Evolutionary conservation across 2,113 vertebrate genomes (phyloP).

Genomic region (human): DNA sequence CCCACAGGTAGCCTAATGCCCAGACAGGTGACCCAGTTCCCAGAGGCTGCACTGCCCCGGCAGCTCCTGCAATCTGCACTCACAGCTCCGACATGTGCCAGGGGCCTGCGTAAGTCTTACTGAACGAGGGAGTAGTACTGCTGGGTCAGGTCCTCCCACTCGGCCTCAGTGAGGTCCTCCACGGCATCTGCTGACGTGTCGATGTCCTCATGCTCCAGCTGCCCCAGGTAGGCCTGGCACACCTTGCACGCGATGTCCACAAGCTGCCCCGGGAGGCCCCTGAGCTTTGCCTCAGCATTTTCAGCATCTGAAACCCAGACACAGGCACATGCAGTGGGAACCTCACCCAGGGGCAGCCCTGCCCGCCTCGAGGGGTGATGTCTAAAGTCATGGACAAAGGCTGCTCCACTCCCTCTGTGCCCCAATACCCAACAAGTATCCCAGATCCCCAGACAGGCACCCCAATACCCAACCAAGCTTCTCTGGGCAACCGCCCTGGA

Average conservation of each 20-base stretch:
- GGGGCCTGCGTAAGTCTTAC: slow-evolving; percentile 52
- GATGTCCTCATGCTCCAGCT: slow-evolving; percentile 72
- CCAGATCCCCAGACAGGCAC: no score
- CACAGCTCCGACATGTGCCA: fast-evolving
- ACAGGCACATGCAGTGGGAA: fast-evolving
- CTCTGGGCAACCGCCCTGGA: neutral
- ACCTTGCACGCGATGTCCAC: slow-evolving; percentile 70
- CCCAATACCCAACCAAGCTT: neutral
- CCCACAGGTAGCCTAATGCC: neutral
- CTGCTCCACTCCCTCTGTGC: neutral
- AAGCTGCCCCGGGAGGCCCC: slow-evolving; percentile 56
- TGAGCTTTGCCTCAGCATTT: neutral
- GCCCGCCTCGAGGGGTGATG: fast-evolving
- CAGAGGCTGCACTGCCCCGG: neutral
- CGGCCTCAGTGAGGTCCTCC: slow-evolving; percentile 48
- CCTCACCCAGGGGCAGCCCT: neutral
- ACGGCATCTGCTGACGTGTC: neutral
- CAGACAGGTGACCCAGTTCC: neutral
- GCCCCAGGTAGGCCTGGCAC: slow-evolving; percentile 75
- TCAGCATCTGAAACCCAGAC: slow-evolving; percentile 31
- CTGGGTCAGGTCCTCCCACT: slow-evolving; percentile 74
- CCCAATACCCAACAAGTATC: no score
- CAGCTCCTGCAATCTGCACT: fast-evolving
- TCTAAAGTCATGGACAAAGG: neutral
- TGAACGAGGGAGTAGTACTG: slow-evolving; percentile 76